These are phyloP conservation scores for Crossoptilon crossoptilon DNA, from an alignment of 2,797 vertebrate species.

Conservation along the genomic window DNA sequence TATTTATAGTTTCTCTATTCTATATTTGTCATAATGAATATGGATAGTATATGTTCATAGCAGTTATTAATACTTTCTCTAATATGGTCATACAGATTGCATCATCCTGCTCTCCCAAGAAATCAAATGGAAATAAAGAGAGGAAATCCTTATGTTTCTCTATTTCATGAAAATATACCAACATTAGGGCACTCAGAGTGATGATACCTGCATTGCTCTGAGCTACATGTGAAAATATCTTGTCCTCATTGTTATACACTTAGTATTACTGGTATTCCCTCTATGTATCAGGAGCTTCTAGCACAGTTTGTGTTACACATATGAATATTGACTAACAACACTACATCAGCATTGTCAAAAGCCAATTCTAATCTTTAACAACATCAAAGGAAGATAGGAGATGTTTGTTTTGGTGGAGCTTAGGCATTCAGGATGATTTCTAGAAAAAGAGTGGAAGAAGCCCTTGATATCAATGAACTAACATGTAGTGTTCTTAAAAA, in stretches of 20 bases:
- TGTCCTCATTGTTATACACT: background rate
- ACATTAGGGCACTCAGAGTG: background rate
- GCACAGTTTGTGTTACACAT: slow-evolving; percentile 30
- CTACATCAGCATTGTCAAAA: slow-evolving; percentile 35
- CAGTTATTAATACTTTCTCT: slow-evolving; percentile 58
- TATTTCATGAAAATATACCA: slow-evolving; percentile 30
- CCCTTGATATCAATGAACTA: background rate
- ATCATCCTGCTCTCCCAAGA: background rate
- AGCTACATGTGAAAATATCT: background rate
- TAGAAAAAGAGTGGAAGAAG: background rate
- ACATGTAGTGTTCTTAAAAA: slow-evolving; percentile 10
- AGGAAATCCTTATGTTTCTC: background rate
- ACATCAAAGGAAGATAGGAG: slow-evolving; percentile 26
- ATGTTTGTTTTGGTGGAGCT: slow-evolving; percentile 4
- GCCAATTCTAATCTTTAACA: slow-evolving; percentile 66
- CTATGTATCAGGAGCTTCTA: background rate
- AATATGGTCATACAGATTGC: background rate
- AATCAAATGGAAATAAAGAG: slow-evolving; percentile 29
- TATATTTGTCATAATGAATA: slow-evolving; percentile 64
- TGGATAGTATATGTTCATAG: slow-evolving; percentile 52
- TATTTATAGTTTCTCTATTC: slow-evolving; percentile 66
- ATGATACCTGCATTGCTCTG: slow-evolving; percentile 1
- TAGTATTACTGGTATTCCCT: background rate
- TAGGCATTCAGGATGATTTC: background rate
- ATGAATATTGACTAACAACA: slow-evolving; percentile 37